Conservation (phyloP, 2,888 invertebrate species). For the Caenorhabditis panamensis region DNA sequence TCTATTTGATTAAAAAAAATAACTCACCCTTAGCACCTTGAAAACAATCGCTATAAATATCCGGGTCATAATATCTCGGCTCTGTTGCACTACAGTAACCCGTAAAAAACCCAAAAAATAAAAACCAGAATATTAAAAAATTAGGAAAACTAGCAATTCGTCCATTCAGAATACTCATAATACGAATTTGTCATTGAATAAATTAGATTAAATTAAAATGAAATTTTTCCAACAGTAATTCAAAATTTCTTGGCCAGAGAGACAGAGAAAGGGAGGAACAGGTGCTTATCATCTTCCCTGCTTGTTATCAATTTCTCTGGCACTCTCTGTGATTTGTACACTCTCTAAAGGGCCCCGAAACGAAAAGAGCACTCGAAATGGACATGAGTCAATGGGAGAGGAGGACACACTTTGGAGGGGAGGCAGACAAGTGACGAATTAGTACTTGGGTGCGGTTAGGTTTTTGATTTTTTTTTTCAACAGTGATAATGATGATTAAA, state of each 20-base stretch:
- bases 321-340: neutral
- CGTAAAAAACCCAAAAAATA: neutral
- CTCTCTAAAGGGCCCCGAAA: slow-evolving; percentile 13
- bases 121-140: slow-evolving; percentile 9
- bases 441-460: slow-evolving; percentile 8
- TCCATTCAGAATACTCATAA: slow-evolving; percentile 35
- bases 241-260: neutral
- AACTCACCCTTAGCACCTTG: slow-evolving; percentile 27
- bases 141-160: neutral
- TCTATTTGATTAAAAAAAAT: too few relatives aligned
- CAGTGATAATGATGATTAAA: neutral
- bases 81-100: slow-evolving; percentile 18
- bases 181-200: neutral
- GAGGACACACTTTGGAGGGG: slow-evolving; percentile 14
- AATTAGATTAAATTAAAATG: neutral
- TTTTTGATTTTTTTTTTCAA: too few relatives aligned
- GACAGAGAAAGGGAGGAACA: neutral
- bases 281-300: slow-evolving; percentile 58
- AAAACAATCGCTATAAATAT: slow-evolving; percentile 41
- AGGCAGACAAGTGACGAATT: slow-evolving; percentile 9
- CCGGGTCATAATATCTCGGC: slow-evolving; percentile 29
- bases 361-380: slow-evolving; percentile 50
- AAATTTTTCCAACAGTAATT: too few relatives aligned
- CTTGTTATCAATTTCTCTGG: slow-evolving; percentile 16
- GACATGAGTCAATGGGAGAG: slow-evolving; percentile 35